Evolutionary conservation across 2,797 vertebrate genomes (phyloP), one percentile per base, ranked within the genome.

Genomic region (Acestrorhynchus altus): DNA sequence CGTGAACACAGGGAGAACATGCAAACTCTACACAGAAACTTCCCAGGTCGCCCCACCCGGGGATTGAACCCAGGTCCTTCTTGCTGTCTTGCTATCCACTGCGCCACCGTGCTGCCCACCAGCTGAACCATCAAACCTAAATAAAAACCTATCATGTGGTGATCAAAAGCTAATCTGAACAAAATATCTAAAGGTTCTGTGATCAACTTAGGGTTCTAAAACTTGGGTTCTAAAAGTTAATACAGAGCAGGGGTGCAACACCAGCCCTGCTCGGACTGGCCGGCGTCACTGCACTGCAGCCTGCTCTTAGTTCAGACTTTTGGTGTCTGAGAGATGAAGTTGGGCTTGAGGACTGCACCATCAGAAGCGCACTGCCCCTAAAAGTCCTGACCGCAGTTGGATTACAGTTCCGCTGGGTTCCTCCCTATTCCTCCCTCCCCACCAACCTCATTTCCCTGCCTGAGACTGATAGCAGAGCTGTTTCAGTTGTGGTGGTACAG

Each of bases 301-400:
- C 2, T 20, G 9, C 24, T 49, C 40, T n/a, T 18, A 72, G 24
- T 40, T 60, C 74, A 72, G 82, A 86, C 86, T 85, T 90, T 87
- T 89, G 87, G 89, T 87, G 85, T 90, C 78, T 80, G 73, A 86
- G 26, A 72, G 60, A 24, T 13, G 28, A 80, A 72, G 84, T 87
- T 83, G 57, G 57, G 71, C 49, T 61, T 85, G 75, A 31, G 85
- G 84, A 87, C 69, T 64, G 76, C 76, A 84, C 86, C 87, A 89
- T 91, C 87, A 90, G 88, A 91, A 87, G 73, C 79, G 35, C 26
- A 24, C 72, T 12, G 46, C 56, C 57, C 11, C 51, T 28, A 77
- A 65, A 57, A 42, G 61, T 73, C 83, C 65, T 54, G 72, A 63
- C 76, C 72, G 77, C 81, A 83, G 83, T 56, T n/a, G 84, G 82